Base-by-base conservation (phyloP, 2,888 invertebrate genomes). In the Petrophora chlorosata region DNA sequence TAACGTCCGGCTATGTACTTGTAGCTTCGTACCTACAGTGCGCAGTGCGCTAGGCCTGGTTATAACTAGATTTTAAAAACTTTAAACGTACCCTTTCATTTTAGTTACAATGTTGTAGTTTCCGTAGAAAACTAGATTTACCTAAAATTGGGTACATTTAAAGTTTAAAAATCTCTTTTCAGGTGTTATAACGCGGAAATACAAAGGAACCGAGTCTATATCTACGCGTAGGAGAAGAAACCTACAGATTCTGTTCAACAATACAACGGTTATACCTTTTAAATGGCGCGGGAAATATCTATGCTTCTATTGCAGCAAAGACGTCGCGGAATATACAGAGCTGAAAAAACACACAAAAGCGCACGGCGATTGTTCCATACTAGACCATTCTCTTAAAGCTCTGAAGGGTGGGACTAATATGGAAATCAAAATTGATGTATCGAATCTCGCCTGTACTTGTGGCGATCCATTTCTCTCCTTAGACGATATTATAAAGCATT, bases 221-320 rank as follows among this genome's bases (percentile, higher is more conserved):
- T 88, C 89, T 38, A 82, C 85, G 82, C 82, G 80, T 56, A 75
- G 89, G 47, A 70, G 89, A 28, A 77, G 68, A 65, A 90, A 89
- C 45, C 85, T 90, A 2, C 82, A 86, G 66, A 76, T 83, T 22
- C 19, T 90, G 23, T 89, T 90, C 80, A 90, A 90, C 78, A 82
- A 83, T 56, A 89, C 89, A 0, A 65, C 86, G 0, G 74, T 88
- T 0, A 81, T 90, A 67, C 89, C 89, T 1, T 90, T 90, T 67
- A 90, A 90, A 60, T 90, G 89, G 87, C 74, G 89, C n/a, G 88
- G 88, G 2, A 85, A 82, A 63, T 90, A 90, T 47, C 65, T 88
- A 0, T 90, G 89, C 56, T 90, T 90, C 62, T 86, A 82, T 65
- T 90, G 89, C 48, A 88, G 89, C 47, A 82, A 85, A 72, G 76